phyloP scores from a whole-genome alignment of 2,113 vertebrate species.

The Urocitellus parryii region DNA sequence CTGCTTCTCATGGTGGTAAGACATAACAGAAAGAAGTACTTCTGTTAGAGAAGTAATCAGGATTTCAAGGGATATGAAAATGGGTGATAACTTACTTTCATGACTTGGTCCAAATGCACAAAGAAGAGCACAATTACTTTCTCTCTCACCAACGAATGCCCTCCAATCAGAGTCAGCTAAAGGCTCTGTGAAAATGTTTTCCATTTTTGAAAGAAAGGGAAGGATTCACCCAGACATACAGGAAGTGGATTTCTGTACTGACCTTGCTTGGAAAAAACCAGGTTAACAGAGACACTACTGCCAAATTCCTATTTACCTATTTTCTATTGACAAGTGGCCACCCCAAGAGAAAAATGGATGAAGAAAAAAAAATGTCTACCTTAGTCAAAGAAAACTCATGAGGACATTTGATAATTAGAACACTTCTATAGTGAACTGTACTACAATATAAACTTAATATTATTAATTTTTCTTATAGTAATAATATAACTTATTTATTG shows the following conservation, averaged over 20 bases:
- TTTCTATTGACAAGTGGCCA: neutral
- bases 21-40: conserved; percentile 33
- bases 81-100: conserved; percentile 60
- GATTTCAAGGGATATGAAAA: conserved; percentile 47
- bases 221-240: conserved; percentile 19
- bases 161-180: conserved; percentile 19
- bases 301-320: neutral
- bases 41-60: conserved; percentile 61
- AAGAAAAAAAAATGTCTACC: conserved; percentile 10
- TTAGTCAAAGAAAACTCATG: neutral
- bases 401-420: conserved; percentile 13
- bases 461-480: neutral
- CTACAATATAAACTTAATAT: conserved; percentile 20
- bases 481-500: conserved; percentile 6
- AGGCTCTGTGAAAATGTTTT: conserved; percentile 50
- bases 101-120: conserved; percentile 34
- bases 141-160: conserved; percentile 43
- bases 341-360: neutral
- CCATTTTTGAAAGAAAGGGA: conserved; percentile 37
- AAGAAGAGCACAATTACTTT: conserved; percentile 51
- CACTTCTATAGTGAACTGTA: neutral
- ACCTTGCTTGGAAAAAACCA: conserved; percentile 43
- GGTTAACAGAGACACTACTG: conserved; percentile 14
- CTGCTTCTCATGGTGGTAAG: conserved; percentile 26
- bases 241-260: conserved; percentile 7